phyloP scores from a whole-genome alignment of 2,888 invertebrate species.

The Neoaliturus tenellus region DNA sequence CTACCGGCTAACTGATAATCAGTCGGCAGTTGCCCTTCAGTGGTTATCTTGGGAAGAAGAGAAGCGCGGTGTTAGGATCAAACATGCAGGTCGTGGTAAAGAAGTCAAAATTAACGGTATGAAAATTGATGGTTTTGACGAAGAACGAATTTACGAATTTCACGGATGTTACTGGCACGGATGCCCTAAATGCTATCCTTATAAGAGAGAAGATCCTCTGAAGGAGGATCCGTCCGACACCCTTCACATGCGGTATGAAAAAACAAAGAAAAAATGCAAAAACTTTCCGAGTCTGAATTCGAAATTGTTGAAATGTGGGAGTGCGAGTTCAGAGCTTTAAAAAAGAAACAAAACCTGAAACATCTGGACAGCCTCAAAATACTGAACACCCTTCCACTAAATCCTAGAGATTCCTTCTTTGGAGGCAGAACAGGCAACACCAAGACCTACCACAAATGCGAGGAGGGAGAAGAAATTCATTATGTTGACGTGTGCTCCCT shows the following conservation, averaged over 20 bases:
- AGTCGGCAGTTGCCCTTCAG: constrained; percentile 63
- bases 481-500: constrained; percentile 53
- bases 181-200: constrained; percentile 52
- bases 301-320: constrained; percentile 59
- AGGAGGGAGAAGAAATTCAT: constrained; percentile 44
- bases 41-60: constrained; percentile 63
- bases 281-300: constrained; percentile 8
- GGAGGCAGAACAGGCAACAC: constrained; percentile 65
- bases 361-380: neutral
- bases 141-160: constrained; percentile 59
- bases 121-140: constrained; percentile 61
- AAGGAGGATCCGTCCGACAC: constrained; percentile 52
- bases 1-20: constrained; percentile 66
- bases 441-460: neutral
- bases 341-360: neutral
- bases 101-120: constrained; percentile 59
- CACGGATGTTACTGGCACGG: constrained; percentile 61
- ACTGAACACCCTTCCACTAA: constrained; percentile 53
- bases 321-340: constrained; percentile 53
- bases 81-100: constrained; percentile 60
- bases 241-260: constrained; percentile 47
- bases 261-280: constrained; percentile 27
- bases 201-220: constrained; percentile 33
- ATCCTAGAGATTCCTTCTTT: constrained; percentile 66
- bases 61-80: constrained; percentile 59